Percentiles rank a stretch among this genome's conserved stretches.
Evolutionary conservation across 2,797 vertebrate species (phyloP).

Genomic region (Pachyuromys duprasi): DNA sequence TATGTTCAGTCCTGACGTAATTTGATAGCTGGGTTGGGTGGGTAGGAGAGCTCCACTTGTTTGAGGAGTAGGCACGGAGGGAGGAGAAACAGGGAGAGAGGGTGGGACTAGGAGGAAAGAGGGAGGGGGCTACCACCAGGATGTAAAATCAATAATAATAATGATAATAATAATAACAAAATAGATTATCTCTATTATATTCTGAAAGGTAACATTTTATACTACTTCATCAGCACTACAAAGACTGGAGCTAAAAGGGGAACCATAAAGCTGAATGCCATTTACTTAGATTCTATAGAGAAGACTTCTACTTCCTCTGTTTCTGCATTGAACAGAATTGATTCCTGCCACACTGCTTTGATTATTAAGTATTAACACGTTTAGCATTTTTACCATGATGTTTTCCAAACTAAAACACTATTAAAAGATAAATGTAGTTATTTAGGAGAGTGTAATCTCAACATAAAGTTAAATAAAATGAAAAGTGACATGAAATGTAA

Average conservation of each 20-base stretch:
- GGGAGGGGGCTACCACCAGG: too few relatives aligned
- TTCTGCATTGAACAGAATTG: neutral
- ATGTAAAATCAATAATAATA: too few relatives aligned
- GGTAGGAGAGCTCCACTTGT: too few relatives aligned
- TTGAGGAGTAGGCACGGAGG: too few relatives aligned
- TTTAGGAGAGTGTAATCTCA: neutral
- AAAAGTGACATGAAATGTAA: slow-evolving; percentile 14
- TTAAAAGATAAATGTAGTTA: neutral
- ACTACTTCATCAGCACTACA: neutral
- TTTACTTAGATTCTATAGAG: neutral
- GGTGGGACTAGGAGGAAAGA: too few relatives aligned
- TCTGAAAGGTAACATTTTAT: neutral
- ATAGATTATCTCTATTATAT: neutral
- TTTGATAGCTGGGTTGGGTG: too few relatives aligned
- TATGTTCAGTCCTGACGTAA: too few relatives aligned
- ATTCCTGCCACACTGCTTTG: neutral
- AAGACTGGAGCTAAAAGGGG: neutral
- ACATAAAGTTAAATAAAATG: neutral
- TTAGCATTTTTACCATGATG: neutral
- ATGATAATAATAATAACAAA: neutral
- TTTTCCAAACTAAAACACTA: slow-evolving; percentile 40
- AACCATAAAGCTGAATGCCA: neutral
- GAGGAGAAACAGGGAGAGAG: too few relatives aligned
- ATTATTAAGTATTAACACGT: neutral
- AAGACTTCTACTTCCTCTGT: neutral